Evolutionary conservation across 1,140 invertebrate genomes (phyloP).

Genomic region (Pachypsylla venusta): DNA sequence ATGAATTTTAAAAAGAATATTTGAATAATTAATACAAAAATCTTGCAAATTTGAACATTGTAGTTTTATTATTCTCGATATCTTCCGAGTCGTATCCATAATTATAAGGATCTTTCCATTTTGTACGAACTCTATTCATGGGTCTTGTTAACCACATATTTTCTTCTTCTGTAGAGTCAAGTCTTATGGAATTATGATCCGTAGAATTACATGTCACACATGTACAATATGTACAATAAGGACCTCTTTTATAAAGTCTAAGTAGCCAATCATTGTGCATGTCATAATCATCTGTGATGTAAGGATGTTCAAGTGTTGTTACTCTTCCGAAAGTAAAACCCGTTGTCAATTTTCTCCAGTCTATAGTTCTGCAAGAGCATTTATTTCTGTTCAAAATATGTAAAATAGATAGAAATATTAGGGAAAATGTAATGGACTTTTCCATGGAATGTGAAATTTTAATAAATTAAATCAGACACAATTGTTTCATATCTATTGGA

Average conservation of each 20-base stretch:
- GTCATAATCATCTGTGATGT: not conserved
- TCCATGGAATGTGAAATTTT: no score
- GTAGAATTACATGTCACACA: not conserved
- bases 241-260: not conserved
- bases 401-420: no score
- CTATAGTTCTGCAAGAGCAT: not conserved
- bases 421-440: no score
- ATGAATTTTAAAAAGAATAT: not conserved
- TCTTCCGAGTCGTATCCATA: constrained; percentile 4
- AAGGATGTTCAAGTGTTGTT: not conserved
- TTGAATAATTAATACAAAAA: not conserved
- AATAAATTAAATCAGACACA: no score
- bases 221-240: not conserved
- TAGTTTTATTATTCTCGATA: not conserved
- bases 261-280: not conserved
- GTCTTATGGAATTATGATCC: not conserved
- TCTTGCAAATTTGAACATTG: not conserved
- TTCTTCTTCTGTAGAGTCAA: not conserved
- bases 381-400: no score
- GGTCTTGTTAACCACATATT: not conserved
- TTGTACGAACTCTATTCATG: not conserved
- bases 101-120: not conserved
- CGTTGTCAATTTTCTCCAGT: not conserved
- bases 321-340: not conserved
- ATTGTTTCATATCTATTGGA: no score